phyloP scores from a whole-genome alignment of 64 coral and sea anemone species.

The Montipora cactus region DNA sequence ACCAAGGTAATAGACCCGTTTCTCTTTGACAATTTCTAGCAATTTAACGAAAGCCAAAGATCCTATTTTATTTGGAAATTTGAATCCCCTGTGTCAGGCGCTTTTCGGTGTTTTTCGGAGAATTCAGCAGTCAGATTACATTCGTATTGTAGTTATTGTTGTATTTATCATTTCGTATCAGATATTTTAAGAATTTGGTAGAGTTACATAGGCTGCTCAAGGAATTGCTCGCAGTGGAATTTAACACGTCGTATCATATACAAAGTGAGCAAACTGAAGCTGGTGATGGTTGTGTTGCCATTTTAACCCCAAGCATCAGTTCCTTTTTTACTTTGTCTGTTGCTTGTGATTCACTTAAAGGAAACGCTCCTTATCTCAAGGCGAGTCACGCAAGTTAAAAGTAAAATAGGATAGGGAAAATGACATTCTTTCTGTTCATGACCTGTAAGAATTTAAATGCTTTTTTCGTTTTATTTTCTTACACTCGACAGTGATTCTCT shows the following conservation, averaged over 20 bases:
- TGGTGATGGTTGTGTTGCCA: background rate
- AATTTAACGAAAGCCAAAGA: background rate
- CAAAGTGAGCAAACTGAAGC: background rate
- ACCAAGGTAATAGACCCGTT: conserved; percentile 15
- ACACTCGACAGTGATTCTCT: background rate
- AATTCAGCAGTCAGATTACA: background rate
- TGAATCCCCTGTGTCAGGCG: too few species aligned
- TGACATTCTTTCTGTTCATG: background rate
- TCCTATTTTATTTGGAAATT: too few species aligned
- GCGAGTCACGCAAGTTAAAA: background rate
- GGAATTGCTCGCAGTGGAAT: background rate
- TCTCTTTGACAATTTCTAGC: too few species aligned
- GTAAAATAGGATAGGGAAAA: too few species aligned
- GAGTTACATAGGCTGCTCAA: background rate
- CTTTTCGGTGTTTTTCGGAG: background rate
- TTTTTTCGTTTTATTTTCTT: background rate
- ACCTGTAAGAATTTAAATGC: background rate
- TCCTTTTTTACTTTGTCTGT: background rate
- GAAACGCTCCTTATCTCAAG: background rate
- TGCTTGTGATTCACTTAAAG: background rate
- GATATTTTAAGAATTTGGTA: background rate
- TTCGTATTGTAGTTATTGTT: too few species aligned
- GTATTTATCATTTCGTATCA: too few species aligned
- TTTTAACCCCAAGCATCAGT: background rate
- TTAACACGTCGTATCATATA: background rate